A percentile compares a stretch with the other conserved stretches of the same genome.
These are phyloP conservation scores for Bombus cullumanus DNA, from an alignment of 1,140 invertebrate species.

Conservation along the genomic window DNA sequence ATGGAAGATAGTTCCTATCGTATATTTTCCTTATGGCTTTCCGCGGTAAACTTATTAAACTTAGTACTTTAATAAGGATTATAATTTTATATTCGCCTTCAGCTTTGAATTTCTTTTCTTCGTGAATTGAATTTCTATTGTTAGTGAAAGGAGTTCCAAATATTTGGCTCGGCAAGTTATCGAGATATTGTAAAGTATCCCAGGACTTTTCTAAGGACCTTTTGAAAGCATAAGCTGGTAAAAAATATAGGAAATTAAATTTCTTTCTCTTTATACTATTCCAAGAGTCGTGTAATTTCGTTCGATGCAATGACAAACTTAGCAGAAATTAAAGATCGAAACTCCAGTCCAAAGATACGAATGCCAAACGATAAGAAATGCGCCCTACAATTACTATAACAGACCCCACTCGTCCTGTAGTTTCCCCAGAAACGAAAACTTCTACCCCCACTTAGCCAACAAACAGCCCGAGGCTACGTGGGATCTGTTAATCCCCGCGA, in stretches of 20 bases:
- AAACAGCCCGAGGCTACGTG: not conserved
- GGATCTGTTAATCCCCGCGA: slow-evolving; percentile 38
- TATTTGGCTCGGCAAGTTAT: not conserved
- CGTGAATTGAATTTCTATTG: not conserved
- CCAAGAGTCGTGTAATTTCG: not conserved
- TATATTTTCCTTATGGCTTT: not conserved
- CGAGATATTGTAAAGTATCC: not conserved
- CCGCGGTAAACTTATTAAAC: not conserved
- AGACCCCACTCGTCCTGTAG: too few relatives aligned
- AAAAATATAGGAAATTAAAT: not conserved
- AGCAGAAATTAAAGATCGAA: not conserved
- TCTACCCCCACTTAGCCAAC: not conserved
- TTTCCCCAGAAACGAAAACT: not conserved
- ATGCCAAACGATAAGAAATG: slow-evolving; percentile 4
- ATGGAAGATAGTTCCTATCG: not conserved
- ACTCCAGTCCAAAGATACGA: not conserved
- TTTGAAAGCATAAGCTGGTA: too few relatives aligned
- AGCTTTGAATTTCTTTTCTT: not conserved
- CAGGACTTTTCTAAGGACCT: not conserved
- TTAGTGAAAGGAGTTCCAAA: not conserved
- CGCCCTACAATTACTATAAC: not conserved
- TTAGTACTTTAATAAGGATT: not conserved
- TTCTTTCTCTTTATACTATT: not conserved
- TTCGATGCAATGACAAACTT: not conserved
- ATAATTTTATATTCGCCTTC: not conserved